Percentiles rank a stretch among this genome's conserved stretches.
Evolutionary conservation across 2,888 invertebrate species (phyloP).

Genomic region (Tenthredo scrophulariae): DNA sequence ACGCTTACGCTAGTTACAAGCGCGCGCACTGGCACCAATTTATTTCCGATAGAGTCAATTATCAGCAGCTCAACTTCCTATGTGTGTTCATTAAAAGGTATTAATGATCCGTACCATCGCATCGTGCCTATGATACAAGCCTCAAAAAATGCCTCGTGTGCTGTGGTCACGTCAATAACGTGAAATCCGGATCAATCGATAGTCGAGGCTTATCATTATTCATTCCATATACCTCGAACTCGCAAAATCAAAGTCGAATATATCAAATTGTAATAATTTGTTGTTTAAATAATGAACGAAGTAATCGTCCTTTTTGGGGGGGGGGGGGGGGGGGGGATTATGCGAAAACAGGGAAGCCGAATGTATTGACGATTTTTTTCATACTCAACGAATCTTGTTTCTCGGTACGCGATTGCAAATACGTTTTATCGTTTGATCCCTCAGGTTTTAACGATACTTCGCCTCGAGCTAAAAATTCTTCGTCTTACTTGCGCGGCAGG

Average conservation of each 20-base stretch:
- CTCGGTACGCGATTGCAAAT: slow-evolving; percentile 20
- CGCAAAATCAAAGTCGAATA: not conserved
- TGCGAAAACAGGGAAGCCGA: not conserved
- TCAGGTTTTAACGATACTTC: slow-evolving; percentile 21
- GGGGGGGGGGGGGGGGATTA: no score
- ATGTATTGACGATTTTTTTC: not conserved
- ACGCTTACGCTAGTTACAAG: slow-evolving; percentile 34
- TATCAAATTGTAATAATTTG: not conserved
- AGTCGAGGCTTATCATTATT: not conserved
- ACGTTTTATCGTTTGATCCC: slow-evolving; percentile 45
- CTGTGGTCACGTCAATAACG: slow-evolving; percentile 15
- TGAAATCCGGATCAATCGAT: slow-evolving; percentile 17
- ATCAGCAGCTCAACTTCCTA: slow-evolving; percentile 60
- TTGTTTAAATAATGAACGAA: not conserved
- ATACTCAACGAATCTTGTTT: not conserved
- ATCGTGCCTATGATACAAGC: slow-evolving; percentile 28
- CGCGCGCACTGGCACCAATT: slow-evolving; percentile 59
- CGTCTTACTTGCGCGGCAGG: not conserved
- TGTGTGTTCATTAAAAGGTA: slow-evolving; percentile 61
- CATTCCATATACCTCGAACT: not conserved
- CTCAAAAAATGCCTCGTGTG: not conserved
- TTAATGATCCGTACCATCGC: slow-evolving; percentile 57
- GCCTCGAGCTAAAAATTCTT: slow-evolving; percentile 36
- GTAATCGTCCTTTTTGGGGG: no score
- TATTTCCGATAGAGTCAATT: slow-evolving; percentile 67